Base-by-base conservation (phyloP, 2,797 vertebrate species). In the Choloepus didactylus region DNA sequence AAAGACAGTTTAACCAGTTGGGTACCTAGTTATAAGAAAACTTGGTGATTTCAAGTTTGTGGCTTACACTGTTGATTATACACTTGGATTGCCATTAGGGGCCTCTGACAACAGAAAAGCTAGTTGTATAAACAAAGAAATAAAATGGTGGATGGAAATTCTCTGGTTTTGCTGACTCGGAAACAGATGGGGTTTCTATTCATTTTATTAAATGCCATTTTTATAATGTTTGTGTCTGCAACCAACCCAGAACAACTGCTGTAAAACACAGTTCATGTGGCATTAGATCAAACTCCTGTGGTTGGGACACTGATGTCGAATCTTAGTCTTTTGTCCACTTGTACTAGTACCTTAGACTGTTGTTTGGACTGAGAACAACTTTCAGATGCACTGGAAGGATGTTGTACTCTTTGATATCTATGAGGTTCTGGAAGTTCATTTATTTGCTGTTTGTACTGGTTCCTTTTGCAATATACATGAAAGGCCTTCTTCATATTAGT, bases 61-160 rank as follows among this genome's bases (percentile, higher is more conserved):
- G 56, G 60, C 21, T 96, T 70, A 64, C 19, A 15, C 27, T 93
- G 51, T 51, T 87, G 59, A 87, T 89, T 93, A 44, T 60, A 82
- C 35, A 59, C 83, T 91, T 46, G 27, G 44, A 46, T 92, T 93
- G 95, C 66, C 73, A 82, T 31, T 73, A 21, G 27, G 90, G 67
- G 86, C 44, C 83, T 91, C 64, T 91, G 19, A 93, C 25, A 96
- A 84, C 23, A 93, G 76, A 64, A 88, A 96, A 95, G 94, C 85
- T 73, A 88, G 59, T 97, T 96, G 96, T 79, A 92, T 87, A 92
- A 84, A 62, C 93, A 93, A 89, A 86, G 19, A 94, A 87, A 93
- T 95, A 81, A 85, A 83, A 96, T 72, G 64, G 56, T 64, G 89
- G n/a, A 56, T 82, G 66, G 66, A 93, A 95, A 94, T 96, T 84